Conservation (phyloP, 2,888 invertebrate species). For the Frankliniella intonsa region DNA sequence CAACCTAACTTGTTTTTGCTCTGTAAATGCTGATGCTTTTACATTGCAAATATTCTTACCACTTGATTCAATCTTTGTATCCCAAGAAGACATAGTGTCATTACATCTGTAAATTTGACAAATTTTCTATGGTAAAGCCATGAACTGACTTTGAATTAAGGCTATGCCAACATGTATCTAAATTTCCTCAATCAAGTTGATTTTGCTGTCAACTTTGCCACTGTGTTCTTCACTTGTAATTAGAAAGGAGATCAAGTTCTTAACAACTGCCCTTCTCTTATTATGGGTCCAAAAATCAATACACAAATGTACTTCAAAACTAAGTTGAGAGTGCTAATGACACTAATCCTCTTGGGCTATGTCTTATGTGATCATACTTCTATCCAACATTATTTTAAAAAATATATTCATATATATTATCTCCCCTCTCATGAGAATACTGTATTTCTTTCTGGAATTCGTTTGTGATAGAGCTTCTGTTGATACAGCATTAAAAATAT, state of each 20-base stretch:
- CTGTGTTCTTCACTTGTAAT: neutral
- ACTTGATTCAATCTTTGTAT: neutral
- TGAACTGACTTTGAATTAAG: too few relatives aligned
- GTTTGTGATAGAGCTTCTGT: constrained; percentile 20
- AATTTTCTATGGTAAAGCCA: too few relatives aligned
- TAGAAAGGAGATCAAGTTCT: neutral
- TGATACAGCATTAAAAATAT: neutral
- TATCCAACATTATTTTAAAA: neutral
- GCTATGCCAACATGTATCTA: too few relatives aligned
- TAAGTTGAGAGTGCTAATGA: neutral
- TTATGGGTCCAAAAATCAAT: neutral
- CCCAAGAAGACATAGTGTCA: too few relatives aligned
- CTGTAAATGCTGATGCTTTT: neutral
- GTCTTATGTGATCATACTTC: neutral
- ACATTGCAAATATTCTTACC: neutral
- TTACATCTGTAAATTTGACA: too few relatives aligned
- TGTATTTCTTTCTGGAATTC: neutral
- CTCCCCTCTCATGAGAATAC: neutral
- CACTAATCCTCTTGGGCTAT: neutral
- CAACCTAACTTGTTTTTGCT: neutral
- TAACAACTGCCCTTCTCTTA: neutral
- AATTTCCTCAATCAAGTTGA: too few relatives aligned
- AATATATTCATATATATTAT: neutral
- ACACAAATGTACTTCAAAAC: too few relatives aligned
- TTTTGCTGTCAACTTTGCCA: neutral